phyloP scores from a whole-genome alignment of 2,797 vertebrate species.

The Eulemur mongoz region DNA sequence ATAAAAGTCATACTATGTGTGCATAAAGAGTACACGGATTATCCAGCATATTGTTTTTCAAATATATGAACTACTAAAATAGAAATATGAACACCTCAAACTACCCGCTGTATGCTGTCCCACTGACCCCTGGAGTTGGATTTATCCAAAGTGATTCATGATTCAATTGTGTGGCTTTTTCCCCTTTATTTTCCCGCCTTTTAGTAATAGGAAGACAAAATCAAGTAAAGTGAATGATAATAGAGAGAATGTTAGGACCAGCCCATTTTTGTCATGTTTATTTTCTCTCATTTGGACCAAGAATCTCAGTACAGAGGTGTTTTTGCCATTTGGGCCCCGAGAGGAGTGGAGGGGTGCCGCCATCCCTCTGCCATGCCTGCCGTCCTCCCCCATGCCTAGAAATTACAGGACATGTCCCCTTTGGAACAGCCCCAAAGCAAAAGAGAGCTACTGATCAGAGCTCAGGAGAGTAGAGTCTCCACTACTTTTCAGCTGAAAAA shows the following conservation, averaged over 20 bases:
- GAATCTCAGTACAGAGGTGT: not conserved
- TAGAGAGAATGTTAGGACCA: not conserved
- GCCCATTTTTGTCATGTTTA: not conserved
- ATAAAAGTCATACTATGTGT: slow-evolving; percentile 45
- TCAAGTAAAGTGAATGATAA: not conserved
- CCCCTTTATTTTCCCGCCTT: not conserved
- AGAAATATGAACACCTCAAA: not conserved
- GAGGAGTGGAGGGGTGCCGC: not conserved
- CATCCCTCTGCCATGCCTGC: too few species aligned
- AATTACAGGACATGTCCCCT: not conserved
- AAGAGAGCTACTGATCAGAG: not conserved
- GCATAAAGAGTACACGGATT: slow-evolving; percentile 8
- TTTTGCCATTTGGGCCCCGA: not conserved
- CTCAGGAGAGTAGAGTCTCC: not conserved
- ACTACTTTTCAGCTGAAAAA: not conserved
- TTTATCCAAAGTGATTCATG: slow-evolving; percentile 7
- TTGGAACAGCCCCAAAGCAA: not conserved
- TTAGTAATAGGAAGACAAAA: not conserved
- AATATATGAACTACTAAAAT: slow-evolving; percentile 10
- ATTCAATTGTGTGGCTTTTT: not conserved
- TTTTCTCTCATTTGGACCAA: not conserved
- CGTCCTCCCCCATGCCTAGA: not conserved
- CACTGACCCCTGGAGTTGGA: not conserved
- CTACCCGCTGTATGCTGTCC: not conserved
- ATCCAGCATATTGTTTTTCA: slow-evolving; percentile 24